These are phyloP conservation scores for Sebastes dallii DNA, from an alignment of 2,797 vertebrate genomes.

Conservation along the genomic window DNA sequence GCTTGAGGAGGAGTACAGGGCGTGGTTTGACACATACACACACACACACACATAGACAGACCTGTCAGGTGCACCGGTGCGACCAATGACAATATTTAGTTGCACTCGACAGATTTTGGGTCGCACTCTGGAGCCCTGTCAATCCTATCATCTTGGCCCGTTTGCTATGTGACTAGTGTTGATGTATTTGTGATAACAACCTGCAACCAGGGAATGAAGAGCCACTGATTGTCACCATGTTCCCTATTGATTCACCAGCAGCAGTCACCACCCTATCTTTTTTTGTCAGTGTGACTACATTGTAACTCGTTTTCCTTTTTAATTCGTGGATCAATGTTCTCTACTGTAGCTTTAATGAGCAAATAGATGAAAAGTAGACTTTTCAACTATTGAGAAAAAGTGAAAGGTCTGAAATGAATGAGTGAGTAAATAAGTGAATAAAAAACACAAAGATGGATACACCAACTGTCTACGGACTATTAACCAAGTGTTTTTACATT, in stretches of 20 bases:
- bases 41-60: too few species aligned
- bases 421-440: background rate
- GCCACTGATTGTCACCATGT: constrained; percentile 45
- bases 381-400: constrained; percentile 20
- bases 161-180: constrained; percentile 10
- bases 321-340: constrained; percentile 58
- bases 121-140: too few species aligned
- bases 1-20: too few species aligned
- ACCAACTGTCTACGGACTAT: background rate
- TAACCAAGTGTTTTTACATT: background rate
- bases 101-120: too few species aligned
- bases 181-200: constrained; percentile 49
- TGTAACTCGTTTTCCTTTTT: constrained; percentile 17
- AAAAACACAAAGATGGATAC: background rate
- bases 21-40: too few species aligned
- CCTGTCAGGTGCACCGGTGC: too few species aligned
- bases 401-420: background rate
- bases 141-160: constrained; percentile 9
- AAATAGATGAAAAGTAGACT: constrained; percentile 31
- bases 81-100: too few species aligned
- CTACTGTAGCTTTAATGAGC: constrained; percentile 59
- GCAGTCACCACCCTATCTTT: constrained; percentile 38
- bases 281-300: constrained; percentile 40
- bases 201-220: constrained; percentile 42
- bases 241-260: constrained; percentile 63